Evolutionary conservation across 2,113 vertebrate genomes (phyloP), one percentile per base, ranked within the genome.

Genomic region (Salvelinus fontinalis): DNA sequence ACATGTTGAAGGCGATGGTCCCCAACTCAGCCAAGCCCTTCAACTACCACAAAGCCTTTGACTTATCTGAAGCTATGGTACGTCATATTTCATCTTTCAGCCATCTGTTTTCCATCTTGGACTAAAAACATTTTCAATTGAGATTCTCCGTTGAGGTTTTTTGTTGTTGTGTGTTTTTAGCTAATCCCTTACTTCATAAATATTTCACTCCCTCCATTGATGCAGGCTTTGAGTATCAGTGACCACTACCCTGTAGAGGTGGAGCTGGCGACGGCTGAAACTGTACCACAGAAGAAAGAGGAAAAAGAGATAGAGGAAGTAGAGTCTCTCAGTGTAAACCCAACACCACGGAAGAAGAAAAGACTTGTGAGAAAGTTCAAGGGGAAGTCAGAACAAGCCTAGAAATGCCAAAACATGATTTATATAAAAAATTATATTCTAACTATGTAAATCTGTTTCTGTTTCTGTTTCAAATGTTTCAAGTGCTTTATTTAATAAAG

Each of bases 191-290:
- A 27, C 67, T 2, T 54, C 29, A 70, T 26, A 3, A 67, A 31
- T 13, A 11, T 2, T 29, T 4, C 29, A 16, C n/a, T 27, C 7
- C 2, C 24, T 27, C 27, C 8, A n/a, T 18, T 67, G n/a, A 75
- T 22, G 16, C 71, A 94, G 93, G 76, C 89, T 22, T 73, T 79
- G 18, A 13, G 80, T 1, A 86, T 93, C 66, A 93, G 92, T 51
- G 92, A 93, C 73, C 92, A 93, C 75, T 93, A 93, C 13, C 90
- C 92, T 9, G 90, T 93, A 65, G 90, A 93, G 75, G 92, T 93
- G 74, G 85, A 87, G 75, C 82, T 94, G 68, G 83, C 57, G 70
- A 54, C 9, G 8, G 31, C n/a, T 20, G 9, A 64, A 83, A 39
- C 39, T 39, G 84, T 1, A 67, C 13, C 27, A 27, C 24, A 62